Conservation (phyloP, 2,888 invertebrate species). For the Conistra vaccinii region DNA sequence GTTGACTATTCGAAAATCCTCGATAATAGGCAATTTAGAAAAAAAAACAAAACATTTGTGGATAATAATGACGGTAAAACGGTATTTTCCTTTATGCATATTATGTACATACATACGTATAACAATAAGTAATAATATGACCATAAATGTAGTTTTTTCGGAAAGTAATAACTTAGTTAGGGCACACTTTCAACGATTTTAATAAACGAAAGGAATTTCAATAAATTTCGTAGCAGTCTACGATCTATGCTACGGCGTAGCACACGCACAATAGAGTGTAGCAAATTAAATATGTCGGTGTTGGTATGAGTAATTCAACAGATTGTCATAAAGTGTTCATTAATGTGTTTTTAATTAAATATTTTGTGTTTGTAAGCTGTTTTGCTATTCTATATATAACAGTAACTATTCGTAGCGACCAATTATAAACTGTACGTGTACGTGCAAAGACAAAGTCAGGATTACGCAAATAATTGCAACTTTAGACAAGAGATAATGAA, state of each 20-base stretch:
- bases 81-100: not conserved
- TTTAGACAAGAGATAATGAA: not conserved
- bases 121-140: not conserved
- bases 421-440: not conserved
- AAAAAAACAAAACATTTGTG: not conserved
- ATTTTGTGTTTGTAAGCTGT: not conserved
- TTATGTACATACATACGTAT: not conserved
- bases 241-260: conserved; percentile 62
- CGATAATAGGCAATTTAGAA: conserved; percentile 30
- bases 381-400: not conserved
- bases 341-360: not conserved
- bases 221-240: conserved; percentile 52
- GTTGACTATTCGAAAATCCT: not conserved
- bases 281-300: conserved; percentile 35
- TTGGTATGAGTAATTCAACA: conserved; percentile 10
- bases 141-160: not conserved
- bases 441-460: not conserved
- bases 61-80: not conserved
- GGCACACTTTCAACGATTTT: conserved; percentile 40
- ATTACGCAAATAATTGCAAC: not conserved
- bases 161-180: conserved; percentile 19
- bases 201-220: conserved; percentile 53
- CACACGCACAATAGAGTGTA: conserved; percentile 34
- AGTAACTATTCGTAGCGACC: not conserved
- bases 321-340: conserved; percentile 24